Evolutionary conservation across 2,113 vertebrate genomes (phyloP).

Genomic region (Brachypteracias leptosomus): DNA sequence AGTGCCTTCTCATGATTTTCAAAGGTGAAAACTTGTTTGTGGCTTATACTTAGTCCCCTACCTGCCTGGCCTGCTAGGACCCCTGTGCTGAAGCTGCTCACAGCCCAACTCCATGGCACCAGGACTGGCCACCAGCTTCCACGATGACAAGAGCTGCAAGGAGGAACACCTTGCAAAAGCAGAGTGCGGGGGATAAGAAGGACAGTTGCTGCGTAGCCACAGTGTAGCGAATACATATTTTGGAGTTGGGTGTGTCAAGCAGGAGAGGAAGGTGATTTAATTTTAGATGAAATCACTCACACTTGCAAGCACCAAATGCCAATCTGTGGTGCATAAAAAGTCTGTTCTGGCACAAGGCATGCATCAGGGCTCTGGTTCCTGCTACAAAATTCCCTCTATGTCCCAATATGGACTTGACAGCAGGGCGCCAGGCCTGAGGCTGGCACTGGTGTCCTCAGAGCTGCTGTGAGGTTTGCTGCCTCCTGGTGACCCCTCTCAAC

Average conservation of each 20-base stretch:
- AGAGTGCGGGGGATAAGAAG: neutral
- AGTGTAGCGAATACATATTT: neutral
- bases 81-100: neutral
- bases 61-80: neutral
- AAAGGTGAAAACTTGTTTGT: neutral
- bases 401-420: neutral
- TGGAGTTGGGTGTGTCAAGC: neutral
- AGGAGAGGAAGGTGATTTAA: neutral
- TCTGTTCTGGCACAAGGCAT: neutral
- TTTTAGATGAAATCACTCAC: neutral
- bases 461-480: neutral
- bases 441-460: neutral
- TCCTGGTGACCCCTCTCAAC: neutral
- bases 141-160: neutral
- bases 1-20: neutral
- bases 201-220: neutral
- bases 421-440: neutral
- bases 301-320: neutral
- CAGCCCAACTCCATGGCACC: neutral
- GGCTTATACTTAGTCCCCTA: neutral
- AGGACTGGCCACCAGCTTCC: neutral
- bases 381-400: neutral
- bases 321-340: neutral
- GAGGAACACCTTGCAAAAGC: neutral
- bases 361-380: neutral